A percentile compares a stretch with the other conserved stretches of the same genome.
These are phyloP conservation scores for Melanotaenia pygmaea DNA, from an alignment of 2,797 vertebrate genomes.

Conservation along the genomic window DNA sequence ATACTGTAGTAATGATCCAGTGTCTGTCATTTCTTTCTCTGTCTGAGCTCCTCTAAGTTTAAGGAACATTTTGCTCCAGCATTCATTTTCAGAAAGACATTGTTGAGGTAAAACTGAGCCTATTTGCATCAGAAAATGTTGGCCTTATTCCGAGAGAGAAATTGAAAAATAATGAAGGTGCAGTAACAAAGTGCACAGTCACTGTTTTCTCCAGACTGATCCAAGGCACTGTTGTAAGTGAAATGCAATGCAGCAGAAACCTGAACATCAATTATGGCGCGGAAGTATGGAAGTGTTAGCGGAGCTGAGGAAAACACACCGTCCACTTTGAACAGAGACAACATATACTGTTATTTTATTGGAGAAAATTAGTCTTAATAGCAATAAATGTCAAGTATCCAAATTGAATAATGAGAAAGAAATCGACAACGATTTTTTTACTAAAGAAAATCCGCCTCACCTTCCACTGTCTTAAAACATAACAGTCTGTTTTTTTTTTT, in stretches of 20 bases:
- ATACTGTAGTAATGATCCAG: neutral
- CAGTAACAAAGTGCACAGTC: conserved; percentile 58
- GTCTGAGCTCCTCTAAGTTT: neutral
- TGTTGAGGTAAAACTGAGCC: conserved; percentile 9
- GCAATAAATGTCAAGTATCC: neutral
- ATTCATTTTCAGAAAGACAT: neutral
- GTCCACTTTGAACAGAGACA: conserved; percentile 27
- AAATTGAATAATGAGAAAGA: neutral
- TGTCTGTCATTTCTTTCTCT: neutral
- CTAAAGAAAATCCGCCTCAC: neutral
- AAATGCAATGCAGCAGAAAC: conserved; percentile 68
- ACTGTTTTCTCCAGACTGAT: conserved; percentile 50
- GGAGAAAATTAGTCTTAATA: neutral
- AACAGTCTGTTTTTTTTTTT: neutral
- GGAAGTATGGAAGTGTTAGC: conserved; percentile 39
- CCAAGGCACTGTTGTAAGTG: conserved; percentile 53
- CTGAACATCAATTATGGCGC: conserved; percentile 63
- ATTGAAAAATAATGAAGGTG: conserved; percentile 50
- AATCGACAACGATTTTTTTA: neutral
- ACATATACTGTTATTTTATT: neutral
- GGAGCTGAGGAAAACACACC: conserved; percentile 29
- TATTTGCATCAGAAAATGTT: conserved; percentile 32
- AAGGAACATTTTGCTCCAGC: neutral
- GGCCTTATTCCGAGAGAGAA: conserved; percentile 34
- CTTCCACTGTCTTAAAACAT: neutral